Base-by-base conservation (phyloP, 2,797 vertebrate genomes). In the Rhinella marina region DNA sequence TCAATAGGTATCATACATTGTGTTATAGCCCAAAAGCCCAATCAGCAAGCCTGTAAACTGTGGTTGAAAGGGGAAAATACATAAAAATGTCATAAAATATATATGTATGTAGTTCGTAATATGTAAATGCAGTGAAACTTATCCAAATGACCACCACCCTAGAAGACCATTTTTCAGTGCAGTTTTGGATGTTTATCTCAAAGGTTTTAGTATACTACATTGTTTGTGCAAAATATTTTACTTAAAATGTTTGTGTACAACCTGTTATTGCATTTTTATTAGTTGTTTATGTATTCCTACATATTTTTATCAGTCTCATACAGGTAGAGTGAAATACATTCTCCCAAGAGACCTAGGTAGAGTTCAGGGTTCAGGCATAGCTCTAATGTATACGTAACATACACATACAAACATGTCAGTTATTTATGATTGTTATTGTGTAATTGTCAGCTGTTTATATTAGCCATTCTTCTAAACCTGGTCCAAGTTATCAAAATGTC, bases 381-480 rank as follows among this genome's bases (percentile, higher is more conserved):
- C 12, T 2, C 27, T 72, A 32, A 8, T 2, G 16, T 73, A 23
- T 41, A 73, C 17, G 68, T 17, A 32, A 17, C 29, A 52, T n/a
- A 32, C 32, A 50, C 21, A 50, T 75, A 50, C 32, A 25, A 50
- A n/a, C 73, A n/a, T 10, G 25, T 79, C 50, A 56, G 13, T 80
- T 61, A 41, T 61, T 48, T 75, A 41, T 75, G 68, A 19, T 73
- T 73, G 56, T 84, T 76, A 75, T 14, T 73, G 29, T 76, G 54
- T 59, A 25, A 59, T 62, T 19, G 32, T 76, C 56, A 76, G 59
- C 70, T 85, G 72, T 75, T 57, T 85, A 84, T 84, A 85, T 62
- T 61, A 50, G 16, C 32, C 72, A 62, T 85, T 84, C 82, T 84
- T 84, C 54, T 41, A 59, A 75, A 84, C 29, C 21, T 75, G 52